phyloP scores from a whole-genome alignment of 2,113 vertebrate species.

The Fukomys damarensis region DNA sequence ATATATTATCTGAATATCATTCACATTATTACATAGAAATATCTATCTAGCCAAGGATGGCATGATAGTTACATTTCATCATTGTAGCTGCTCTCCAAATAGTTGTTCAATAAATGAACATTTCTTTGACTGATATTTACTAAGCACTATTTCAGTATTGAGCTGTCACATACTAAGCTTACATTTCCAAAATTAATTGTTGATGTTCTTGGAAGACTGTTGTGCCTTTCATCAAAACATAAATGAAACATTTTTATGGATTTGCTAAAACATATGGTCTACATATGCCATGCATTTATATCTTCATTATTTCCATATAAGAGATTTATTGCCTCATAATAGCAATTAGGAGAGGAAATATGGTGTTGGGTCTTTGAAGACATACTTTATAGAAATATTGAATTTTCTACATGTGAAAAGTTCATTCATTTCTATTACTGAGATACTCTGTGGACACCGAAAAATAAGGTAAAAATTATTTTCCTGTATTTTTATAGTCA shows the following conservation, averaged over 20 bases:
- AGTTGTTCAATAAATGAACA: constrained; percentile 35
- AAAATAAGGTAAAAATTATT: background rate
- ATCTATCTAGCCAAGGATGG: background rate
- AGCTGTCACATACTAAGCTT: constrained; percentile 36
- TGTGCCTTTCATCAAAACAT: constrained; percentile 68
- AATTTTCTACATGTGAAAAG: constrained; percentile 36
- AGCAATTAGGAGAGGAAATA: constrained; percentile 62
- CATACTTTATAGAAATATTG: constrained; percentile 52
- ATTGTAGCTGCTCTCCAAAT: background rate
- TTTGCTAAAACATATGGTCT: constrained; percentile 66
- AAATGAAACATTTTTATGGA: constrained; percentile 68
- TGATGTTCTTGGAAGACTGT: constrained; percentile 64
- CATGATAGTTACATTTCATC: background rate
- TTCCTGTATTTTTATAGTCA: constrained; percentile 33
- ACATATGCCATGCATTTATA: constrained; percentile 60
- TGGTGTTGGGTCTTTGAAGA: constrained; percentile 55
- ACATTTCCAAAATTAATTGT: constrained; percentile 63
- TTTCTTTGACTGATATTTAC: constrained; percentile 47
- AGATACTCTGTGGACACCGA: background rate
- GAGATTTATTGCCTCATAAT: constrained; percentile 68
- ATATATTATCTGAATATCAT: background rate
- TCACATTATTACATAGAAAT: constrained; percentile 39
- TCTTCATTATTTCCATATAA: constrained; percentile 61
- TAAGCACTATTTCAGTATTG: background rate
- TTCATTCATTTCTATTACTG: background rate